Percentiles rank a stretch among this genome's conserved stretches.
Conservation (phyloP, 1,140 invertebrate species). For the Drosophila pallidifrons region DNA sequence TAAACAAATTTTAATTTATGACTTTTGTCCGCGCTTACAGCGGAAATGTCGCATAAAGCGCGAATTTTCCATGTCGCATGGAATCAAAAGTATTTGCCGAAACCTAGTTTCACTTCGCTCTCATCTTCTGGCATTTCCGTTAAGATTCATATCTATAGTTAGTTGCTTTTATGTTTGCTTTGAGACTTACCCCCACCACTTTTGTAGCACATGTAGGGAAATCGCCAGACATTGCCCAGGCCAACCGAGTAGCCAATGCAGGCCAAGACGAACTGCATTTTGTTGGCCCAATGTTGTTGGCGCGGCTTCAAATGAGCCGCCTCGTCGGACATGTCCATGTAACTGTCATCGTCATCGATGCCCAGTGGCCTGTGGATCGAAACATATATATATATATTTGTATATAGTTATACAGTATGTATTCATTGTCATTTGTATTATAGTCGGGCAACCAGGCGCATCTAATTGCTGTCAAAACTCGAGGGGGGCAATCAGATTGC, state of each 20-base stretch:
- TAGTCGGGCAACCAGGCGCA: constrained; percentile 44
- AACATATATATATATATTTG: constrained; percentile 2
- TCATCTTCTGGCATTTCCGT: constrained; percentile 39
- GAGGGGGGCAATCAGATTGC: constrained; percentile 35
- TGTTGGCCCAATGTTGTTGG: constrained; percentile 94
- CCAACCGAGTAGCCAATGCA: constrained; percentile 97
- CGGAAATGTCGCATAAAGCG: constrained; percentile 82
- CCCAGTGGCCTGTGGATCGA: constrained; percentile 87
- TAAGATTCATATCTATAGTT: constrained; percentile 22
- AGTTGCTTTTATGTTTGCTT: background rate
- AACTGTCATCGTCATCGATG: constrained; percentile 89
- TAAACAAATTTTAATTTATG: constrained; percentile 82
- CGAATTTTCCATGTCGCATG: constrained; percentile 55
- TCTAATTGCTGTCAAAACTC: constrained; percentile 69
- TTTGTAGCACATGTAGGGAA: constrained; percentile 93
- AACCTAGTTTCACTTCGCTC: constrained; percentile 24
- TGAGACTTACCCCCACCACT: constrained; percentile 91
- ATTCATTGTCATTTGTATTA: constrained; percentile 37
- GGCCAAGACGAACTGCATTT: constrained; percentile 95
- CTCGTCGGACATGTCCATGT: constrained; percentile 88
- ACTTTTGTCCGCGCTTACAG: constrained; percentile 65
- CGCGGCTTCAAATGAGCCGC: constrained; percentile 89
- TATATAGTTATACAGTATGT: constrained; percentile 9
- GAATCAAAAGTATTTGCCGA: constrained; percentile 69
- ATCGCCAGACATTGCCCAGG: constrained; percentile 96